Base-by-base conservation (phyloP, 2,888 invertebrate species). In the Muschampia plurimacula region DNA sequence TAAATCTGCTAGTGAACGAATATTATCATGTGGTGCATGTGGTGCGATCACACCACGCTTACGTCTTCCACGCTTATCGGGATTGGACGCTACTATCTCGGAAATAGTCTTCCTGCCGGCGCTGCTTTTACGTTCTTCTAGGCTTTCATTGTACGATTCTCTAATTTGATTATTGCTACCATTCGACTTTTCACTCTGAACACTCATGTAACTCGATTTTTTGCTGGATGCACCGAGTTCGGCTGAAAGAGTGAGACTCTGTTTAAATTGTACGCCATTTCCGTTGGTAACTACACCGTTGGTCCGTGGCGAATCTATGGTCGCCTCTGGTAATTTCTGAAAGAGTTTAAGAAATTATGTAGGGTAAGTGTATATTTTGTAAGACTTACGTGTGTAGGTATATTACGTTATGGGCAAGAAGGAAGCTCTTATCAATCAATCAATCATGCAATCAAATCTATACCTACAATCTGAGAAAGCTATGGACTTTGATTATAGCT, bases 31-130 rank as follows among this genome's bases (percentile, higher is more conserved):
- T 73, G 84, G 94, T 74, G 88, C 91, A 84, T 84, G 95, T 67
- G 91, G 95, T 67, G 93, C 95, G 73, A 96, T 95, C 41, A 96
- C 90, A 9, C 96, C 95, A 39, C 93, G 91, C 81, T 95, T 86
- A 13, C 90, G 86, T 12, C 86, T 81, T 52, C 78, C 77, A 13
- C 83, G 81, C 55, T 84, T 81, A 67, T 87, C 86, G 0, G 88
- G 84, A 67, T 87, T 79, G 39, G 75, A 82, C 52, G 87, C 85
- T 32, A 93, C 87, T 22, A 93, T 80, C 72, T 92, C 89, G 2
- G 91, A 87, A 73, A 93, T 88, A 0, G 93, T 93, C 75, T 88
- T 87, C 1, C 87, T 85, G 0, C 87, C 91, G 0, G 85, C 83
- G 72, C 88, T 92, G 73, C 86, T 90, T 78, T 86, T 89, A 1